phyloP scores from a whole-genome alignment of 2,797 vertebrate genomes.

The Hypotaenidia philippensis region DNA sequence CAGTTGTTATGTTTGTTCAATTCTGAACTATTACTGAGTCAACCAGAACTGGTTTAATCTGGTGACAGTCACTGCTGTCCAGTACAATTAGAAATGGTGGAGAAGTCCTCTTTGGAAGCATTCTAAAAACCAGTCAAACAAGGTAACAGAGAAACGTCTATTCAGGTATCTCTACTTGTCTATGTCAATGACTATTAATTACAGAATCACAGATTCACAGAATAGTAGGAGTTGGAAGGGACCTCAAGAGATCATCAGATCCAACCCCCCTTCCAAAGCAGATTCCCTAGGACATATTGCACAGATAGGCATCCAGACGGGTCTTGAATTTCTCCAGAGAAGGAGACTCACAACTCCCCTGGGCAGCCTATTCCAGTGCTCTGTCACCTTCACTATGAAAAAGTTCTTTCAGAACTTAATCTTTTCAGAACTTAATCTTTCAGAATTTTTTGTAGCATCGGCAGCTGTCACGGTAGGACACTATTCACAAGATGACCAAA shows the following conservation, averaged over 20 bases:
- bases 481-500: background rate
- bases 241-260: too few species aligned
- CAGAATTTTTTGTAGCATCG: background rate
- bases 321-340: too few species aligned
- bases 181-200: too few species aligned
- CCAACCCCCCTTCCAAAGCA: too few species aligned
- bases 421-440: background rate
- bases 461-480: background rate
- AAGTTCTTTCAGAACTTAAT: too few species aligned
- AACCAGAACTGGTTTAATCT: background rate
- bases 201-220: too few species aligned
- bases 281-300: too few species aligned
- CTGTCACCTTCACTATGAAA: too few species aligned
- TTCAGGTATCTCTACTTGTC: background rate
- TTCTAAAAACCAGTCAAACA: background rate
- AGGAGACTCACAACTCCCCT: too few species aligned
- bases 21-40: background rate
- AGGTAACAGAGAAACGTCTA: fast-evolving
- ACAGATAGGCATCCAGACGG: too few species aligned
- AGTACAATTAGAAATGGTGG: background rate
- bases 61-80: background rate
- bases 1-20: background rate
- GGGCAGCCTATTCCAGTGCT: too few species aligned
- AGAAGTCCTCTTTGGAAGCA: fast-evolving
- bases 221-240: too few species aligned